phyloP scores from a whole-genome alignment of 2,113 vertebrate species.

The Spilogale gracilis region DNA sequence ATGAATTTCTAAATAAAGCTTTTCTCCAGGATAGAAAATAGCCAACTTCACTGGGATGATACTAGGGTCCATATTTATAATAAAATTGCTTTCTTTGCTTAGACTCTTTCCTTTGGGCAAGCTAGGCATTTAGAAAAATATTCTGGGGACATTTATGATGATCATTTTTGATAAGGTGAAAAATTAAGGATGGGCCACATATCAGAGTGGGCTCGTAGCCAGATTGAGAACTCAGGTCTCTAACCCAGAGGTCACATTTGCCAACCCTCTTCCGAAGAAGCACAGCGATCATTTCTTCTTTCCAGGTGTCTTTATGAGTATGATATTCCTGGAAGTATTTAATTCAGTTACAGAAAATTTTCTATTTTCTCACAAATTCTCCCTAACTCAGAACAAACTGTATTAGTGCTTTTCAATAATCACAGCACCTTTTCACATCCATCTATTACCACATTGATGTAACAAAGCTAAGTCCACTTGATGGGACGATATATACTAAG shows the following conservation, averaged over 20 bases:
- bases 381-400: background rate
- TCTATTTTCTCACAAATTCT: background rate
- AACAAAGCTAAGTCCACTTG: background rate
- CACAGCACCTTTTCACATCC: background rate
- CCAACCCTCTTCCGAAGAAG: background rate
- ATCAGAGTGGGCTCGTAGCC: background rate
- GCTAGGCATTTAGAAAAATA: constrained; percentile 16
- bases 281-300: background rate
- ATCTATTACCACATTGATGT: background rate
- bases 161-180: background rate
- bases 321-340: background rate
- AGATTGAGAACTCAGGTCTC: background rate
- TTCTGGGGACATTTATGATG: background rate
- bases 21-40: background rate
- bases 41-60: background rate
- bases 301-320: background rate
- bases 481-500: background rate
- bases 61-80: background rate
- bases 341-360: background rate
- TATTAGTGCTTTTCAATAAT: background rate
- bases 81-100: background rate
- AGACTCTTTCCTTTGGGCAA: background rate
- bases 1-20: constrained; percentile 11
- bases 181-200: background rate
- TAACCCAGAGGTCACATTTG: background rate